Conservation (phyloP, 1,140 invertebrate genomes). For the Hermatobates lingyangjiaoensis region DNA sequence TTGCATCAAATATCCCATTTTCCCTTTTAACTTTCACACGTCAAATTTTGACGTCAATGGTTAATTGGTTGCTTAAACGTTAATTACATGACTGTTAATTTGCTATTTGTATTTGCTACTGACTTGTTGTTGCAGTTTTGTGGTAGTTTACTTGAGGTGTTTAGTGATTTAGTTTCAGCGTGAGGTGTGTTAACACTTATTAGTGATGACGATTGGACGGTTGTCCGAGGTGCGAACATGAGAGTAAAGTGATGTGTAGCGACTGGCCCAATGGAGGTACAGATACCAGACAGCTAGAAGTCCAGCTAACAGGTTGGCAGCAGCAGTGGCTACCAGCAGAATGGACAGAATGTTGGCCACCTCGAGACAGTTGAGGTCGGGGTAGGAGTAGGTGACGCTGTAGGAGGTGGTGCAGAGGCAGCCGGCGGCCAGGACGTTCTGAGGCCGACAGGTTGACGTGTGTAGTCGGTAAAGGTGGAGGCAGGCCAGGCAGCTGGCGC, state of each 20-base stretch:
- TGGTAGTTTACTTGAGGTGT: too few species aligned
- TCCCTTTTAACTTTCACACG: too few species aligned
- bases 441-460: conserved; percentile 25
- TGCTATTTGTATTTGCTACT: too few species aligned
- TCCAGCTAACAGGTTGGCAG: conserved; percentile 25
- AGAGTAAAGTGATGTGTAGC: conserved; percentile 26
- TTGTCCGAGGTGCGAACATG: conserved; percentile 24
- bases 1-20: too few species aligned
- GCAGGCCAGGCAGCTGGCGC: conserved; percentile 26
- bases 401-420: conserved; percentile 21
- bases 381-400: conserved; percentile 21
- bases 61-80: too few species aligned
- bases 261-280: conserved; percentile 29
- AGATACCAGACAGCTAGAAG: conserved; percentile 27
- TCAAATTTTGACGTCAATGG: too few species aligned
- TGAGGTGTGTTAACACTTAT: conserved; percentile 13
- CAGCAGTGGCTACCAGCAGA: conserved; percentile 26
- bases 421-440: conserved; percentile 22
- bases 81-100: too few species aligned
- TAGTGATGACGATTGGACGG: conserved; percentile 18
- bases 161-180: too few species aligned
- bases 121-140: too few species aligned
- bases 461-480: conserved; percentile 28
- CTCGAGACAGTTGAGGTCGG: conserved; percentile 29
- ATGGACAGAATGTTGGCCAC: conserved; percentile 25